phyloP scores from a whole-genome alignment of 2,888 invertebrate species.

The Idaea straminata region DNA sequence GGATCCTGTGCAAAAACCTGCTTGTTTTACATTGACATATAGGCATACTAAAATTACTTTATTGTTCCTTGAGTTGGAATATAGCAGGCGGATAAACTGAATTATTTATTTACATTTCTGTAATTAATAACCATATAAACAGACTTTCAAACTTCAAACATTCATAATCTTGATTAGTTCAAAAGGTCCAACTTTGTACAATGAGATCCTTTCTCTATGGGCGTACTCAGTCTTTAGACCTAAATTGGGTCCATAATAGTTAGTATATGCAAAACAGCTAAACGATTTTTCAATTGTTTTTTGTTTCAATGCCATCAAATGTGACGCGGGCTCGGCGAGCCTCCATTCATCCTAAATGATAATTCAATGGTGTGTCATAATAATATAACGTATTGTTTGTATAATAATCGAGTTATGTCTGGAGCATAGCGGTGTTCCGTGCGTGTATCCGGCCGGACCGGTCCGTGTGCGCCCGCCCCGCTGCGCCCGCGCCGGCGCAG shows the following conservation, averaged over 20 bases:
- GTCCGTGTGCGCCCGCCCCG: conserved; percentile 18
- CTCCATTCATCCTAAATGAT: not conserved
- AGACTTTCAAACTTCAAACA: too few species aligned
- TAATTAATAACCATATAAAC: too few species aligned
- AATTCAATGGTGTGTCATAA: not conserved
- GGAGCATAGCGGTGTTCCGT: conserved; percentile 24
- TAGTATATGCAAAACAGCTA: too few species aligned
- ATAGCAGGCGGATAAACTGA: not conserved
- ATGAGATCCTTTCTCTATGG: too few species aligned
- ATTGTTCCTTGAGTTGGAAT: not conserved
- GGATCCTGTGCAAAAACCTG: not conserved
- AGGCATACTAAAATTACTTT: not conserved
- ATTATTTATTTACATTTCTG: not conserved
- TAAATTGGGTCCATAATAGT: too few species aligned
- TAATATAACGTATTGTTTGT: not conserved
- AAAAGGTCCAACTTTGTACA: too few species aligned
- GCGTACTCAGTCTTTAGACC: too few species aligned
- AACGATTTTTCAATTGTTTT: too few species aligned
- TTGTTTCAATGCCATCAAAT: too few species aligned
- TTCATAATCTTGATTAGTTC: too few species aligned
- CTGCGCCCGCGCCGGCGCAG: not conserved
- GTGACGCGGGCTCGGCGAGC: not conserved
- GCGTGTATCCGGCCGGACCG: conserved; percentile 34
- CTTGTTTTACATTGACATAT: not conserved
- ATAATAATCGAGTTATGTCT: conserved; percentile 2